Percentiles rank a stretch among this genome's conserved stretches.
phyloP scores from a whole-genome alignment of 2,797 vertebrate species.

The Periparus ater region DNA sequence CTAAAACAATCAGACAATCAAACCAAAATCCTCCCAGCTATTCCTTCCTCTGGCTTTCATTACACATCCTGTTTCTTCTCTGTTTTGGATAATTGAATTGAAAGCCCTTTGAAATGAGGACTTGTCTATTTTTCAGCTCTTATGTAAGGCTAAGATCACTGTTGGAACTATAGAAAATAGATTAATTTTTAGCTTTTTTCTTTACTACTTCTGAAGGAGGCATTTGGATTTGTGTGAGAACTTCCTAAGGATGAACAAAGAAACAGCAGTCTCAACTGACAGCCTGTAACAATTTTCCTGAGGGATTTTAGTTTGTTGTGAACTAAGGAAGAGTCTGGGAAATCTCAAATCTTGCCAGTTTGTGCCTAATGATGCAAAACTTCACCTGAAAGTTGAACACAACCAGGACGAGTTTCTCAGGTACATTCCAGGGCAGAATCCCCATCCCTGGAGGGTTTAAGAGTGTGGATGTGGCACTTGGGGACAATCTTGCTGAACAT shows the following conservation, averaged over 20 bases:
- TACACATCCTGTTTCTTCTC: not conserved
- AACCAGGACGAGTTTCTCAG: not conserved
- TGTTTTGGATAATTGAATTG: slow-evolving; percentile 24
- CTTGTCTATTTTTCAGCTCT: slow-evolving; percentile 21
- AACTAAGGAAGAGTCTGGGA: not conserved
- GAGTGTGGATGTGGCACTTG: not conserved
- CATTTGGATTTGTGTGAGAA: not conserved
- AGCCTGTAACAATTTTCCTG: not conserved
- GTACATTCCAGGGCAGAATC: not conserved
- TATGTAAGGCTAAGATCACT: not conserved
- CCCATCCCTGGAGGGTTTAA: not conserved
- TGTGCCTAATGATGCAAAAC: not conserved
- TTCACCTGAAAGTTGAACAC: not conserved
- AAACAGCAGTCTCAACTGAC: accelerated
- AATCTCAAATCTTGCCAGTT: not conserved
- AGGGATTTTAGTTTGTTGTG: not conserved
- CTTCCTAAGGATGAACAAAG: not conserved
- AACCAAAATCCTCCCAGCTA: slow-evolving; percentile 15
- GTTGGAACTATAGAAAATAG: not conserved
- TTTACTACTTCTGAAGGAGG: not conserved
- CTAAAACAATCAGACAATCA: slow-evolving; percentile 37
- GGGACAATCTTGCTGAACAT: not conserved
- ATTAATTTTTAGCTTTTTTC: not conserved
- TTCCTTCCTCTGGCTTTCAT: not conserved
- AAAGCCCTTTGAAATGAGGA: slow-evolving; percentile 11